A percentile compares a stretch with the other conserved stretches of the same genome.
phyloP scores from a whole-genome alignment of 2,888 invertebrate species.

The Apamea crenata region DNA sequence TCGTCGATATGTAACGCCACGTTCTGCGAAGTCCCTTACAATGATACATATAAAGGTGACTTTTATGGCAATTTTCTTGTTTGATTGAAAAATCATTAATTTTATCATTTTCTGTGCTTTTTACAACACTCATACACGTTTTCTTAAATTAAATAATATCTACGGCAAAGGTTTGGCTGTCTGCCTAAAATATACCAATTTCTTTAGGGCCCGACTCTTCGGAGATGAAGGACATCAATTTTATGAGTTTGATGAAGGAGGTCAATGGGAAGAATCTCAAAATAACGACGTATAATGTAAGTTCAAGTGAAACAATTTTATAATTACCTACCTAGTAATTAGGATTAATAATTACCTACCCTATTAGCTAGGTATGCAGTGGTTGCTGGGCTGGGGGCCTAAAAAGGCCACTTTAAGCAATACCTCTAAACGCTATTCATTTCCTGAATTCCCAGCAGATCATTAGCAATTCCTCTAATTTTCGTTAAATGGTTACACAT shows the following conservation, averaged over 20 bases:
- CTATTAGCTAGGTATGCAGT: too few species aligned
- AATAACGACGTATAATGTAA: constrained; percentile 85
- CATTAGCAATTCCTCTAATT: too few species aligned
- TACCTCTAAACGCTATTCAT: too few species aligned
- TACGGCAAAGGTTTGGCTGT: neutral
- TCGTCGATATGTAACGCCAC: constrained; percentile 86
- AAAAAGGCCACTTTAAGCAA: too few species aligned
- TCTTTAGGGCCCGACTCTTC: constrained; percentile 52
- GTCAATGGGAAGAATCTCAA: constrained; percentile 85
- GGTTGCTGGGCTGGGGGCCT: too few species aligned
- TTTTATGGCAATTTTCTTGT: neutral
- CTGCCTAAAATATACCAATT: neutral
- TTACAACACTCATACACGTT: neutral
- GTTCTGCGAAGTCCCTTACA: constrained; percentile 80
- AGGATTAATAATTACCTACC: neutral
- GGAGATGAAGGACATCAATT: constrained; percentile 67
- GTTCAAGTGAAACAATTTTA: constrained; percentile 61
- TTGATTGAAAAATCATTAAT: neutral
- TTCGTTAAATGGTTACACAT: too few species aligned
- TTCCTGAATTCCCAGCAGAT: too few species aligned
- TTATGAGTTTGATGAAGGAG: constrained; percentile 71
- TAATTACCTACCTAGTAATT: neutral
- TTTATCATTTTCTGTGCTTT: neutral
- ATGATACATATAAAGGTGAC: constrained; percentile 73
- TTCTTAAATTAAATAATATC: neutral